Conservation (phyloP, 1,140 invertebrate species). For the Elymnias hypermnestra region DNA sequence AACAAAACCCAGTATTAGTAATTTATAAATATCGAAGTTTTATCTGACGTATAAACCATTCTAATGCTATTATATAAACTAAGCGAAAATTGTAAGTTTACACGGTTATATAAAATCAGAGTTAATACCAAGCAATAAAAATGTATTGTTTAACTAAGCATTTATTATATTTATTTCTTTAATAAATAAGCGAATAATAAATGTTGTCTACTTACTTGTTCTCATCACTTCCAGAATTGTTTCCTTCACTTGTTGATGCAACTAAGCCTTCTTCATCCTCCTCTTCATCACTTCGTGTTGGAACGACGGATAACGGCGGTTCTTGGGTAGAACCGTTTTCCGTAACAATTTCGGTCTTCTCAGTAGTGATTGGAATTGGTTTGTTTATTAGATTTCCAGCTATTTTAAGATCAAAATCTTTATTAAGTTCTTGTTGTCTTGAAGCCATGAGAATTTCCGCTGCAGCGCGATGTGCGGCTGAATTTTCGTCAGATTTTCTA, state of each 20-base stretch:
- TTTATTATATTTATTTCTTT: too few species aligned
- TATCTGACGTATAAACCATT: neutral
- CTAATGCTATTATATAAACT: neutral
- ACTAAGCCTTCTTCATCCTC: conserved; percentile 86
- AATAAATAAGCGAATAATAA: too few species aligned
- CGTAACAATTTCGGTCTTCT: conserved; percentile 81
- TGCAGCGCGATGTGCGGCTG: conserved; percentile 73
- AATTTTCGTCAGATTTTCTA: conserved; percentile 55
- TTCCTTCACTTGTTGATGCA: conserved; percentile 84
- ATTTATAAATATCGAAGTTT: neutral
- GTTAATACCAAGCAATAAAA: too few species aligned
- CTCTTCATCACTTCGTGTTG: conserved; percentile 72
- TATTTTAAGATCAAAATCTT: conserved; percentile 73
- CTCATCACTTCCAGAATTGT: conserved; percentile 88
- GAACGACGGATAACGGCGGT: conserved; percentile 49
- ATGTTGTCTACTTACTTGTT: conserved; percentile 77
- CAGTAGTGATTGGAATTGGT: conserved; percentile 80
- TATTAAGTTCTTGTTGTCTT: conserved; percentile 57
- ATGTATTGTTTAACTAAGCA: too few species aligned
- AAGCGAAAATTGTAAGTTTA: too few species aligned
- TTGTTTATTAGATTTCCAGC: conserved; percentile 72
- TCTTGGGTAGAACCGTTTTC: conserved; percentile 35
- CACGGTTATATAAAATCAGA: too few species aligned
- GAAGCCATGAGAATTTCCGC: conserved; percentile 75
- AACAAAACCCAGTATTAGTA: conserved; percentile 16